A percentile compares a stretch with the other conserved stretches of the same genome.
These are phyloP conservation scores for Eupithecia centaureata DNA, from an alignment of 2,888 invertebrate species.

Conservation along the genomic window DNA sequence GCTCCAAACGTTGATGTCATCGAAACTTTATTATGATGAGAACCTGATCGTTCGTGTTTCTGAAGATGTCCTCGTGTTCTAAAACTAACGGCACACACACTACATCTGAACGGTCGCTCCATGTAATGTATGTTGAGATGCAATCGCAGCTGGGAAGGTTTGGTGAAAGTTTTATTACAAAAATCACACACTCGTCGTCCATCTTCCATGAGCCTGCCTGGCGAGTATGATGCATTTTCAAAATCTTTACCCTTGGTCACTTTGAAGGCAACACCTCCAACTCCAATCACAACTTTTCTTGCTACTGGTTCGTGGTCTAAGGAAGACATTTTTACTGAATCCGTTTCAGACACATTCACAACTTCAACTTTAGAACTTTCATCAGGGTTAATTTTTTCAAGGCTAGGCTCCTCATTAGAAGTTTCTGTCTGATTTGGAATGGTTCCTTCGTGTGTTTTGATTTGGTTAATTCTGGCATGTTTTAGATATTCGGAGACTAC, in stretches of 20 bases:
- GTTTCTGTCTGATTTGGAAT: constrained; percentile 62
- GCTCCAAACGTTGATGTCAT: constrained; percentile 94
- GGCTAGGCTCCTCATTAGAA: constrained; percentile 59
- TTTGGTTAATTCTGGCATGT: constrained; percentile 80
- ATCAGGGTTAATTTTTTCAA: constrained; percentile 59
- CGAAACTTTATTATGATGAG: constrained; percentile 96
- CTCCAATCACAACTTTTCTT: constrained; percentile 86
- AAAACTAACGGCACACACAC: constrained; percentile 96
- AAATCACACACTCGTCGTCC: constrained; percentile 91
- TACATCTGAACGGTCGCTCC: constrained; percentile 95
- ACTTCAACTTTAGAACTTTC: constrained; percentile 65
- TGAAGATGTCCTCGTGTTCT: constrained; percentile 95
- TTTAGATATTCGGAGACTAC: constrained; percentile 87
- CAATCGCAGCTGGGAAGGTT: constrained; percentile 93
- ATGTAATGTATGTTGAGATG: constrained; percentile 98
- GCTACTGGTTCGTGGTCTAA: constrained; percentile 79
- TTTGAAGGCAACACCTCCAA: constrained; percentile 85
- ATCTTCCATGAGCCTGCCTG: constrained; percentile 86
- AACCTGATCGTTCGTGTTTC: constrained; percentile 96
- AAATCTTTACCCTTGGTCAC: constrained; percentile 82
- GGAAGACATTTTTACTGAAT: constrained; percentile 63
- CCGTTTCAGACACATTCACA: constrained; percentile 60
- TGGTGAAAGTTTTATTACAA: constrained; percentile 96
- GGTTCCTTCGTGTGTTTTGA: constrained; percentile 70
- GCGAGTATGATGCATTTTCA: constrained; percentile 74